phyloP scores from a whole-genome alignment of 2,113 vertebrate genomes.

The Prunella himalayana region DNA sequence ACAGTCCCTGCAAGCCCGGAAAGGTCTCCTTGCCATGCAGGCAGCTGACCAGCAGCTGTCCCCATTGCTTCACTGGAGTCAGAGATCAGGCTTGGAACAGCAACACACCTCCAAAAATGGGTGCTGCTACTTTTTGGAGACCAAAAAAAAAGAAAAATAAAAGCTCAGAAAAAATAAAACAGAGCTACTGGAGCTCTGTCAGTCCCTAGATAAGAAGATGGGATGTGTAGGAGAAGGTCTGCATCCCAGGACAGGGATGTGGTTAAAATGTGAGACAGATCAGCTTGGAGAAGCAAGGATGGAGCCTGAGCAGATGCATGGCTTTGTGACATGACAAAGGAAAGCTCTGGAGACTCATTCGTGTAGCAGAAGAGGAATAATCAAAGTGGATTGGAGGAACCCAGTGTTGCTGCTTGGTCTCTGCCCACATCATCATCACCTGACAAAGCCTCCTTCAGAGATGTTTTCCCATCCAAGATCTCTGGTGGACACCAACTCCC shows the following conservation, averaged over 20 bases:
- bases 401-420: not conserved
- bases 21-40: not conserved
- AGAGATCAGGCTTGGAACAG: rapidly evolving
- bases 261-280: not conserved
- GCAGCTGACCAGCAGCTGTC: slow-evolving; percentile 46
- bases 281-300: not conserved
- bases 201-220: not conserved
- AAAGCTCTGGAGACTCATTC: not conserved
- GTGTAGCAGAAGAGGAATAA: not conserved
- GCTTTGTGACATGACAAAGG: not conserved
- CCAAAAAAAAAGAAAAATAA: not conserved
- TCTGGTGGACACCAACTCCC: not conserved
- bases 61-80: slow-evolving; percentile 23
- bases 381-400: not conserved
- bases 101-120: not conserved
- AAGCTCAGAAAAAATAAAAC: not conserved
- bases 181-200: not conserved
- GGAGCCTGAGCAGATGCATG: not conserved
- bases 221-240: not conserved
- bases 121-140: not conserved
- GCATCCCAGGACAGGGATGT: not conserved
- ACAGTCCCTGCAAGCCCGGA: not conserved
- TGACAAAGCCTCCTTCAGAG: not conserved
- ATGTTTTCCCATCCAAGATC: not conserved
- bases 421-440: not conserved